Percentiles rank a stretch among this genome's conserved stretches.
These are phyloP conservation scores for Anas capensis DNA, from an alignment of 2,797 vertebrate genomes.

Conservation along the genomic window DNA sequence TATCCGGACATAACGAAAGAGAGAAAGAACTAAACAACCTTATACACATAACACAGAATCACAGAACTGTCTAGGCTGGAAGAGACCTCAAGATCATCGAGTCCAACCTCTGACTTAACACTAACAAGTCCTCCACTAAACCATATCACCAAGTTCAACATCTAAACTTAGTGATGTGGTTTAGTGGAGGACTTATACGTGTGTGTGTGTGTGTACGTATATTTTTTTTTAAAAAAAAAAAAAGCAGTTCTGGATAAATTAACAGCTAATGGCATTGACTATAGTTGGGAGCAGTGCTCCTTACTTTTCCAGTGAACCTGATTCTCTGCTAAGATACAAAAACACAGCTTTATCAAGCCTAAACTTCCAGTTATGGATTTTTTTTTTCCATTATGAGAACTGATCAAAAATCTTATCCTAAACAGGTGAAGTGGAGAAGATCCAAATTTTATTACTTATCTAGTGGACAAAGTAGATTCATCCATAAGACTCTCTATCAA, in stretches of 20 bases:
- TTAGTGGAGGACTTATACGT: no score
- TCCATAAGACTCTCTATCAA: neutral
- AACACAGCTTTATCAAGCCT: neutral
- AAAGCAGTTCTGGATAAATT: neutral
- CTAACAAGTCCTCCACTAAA: no score
- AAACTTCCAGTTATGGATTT: neutral
- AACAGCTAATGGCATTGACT: neutral
- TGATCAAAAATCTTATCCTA: neutral
- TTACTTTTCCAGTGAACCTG: neutral
- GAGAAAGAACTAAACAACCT: no score
- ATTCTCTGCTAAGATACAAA: neutral
- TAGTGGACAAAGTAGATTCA: neutral
- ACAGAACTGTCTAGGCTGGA: no score
- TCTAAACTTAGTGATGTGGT: no score
- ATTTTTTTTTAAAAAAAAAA: no score
- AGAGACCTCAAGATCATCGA: no score
- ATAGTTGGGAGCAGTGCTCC: neutral
- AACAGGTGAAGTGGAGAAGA: neutral
- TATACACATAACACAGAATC: no score
- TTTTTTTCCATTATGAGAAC: neutral
- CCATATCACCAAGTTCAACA: no score
- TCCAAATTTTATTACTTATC: neutral
- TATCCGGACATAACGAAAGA: rapidly evolving
- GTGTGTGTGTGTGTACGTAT: no score
- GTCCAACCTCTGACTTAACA: no score